Conservation (phyloP, 2,113 vertebrate genomes). For the Hystrix brachyura region DNA sequence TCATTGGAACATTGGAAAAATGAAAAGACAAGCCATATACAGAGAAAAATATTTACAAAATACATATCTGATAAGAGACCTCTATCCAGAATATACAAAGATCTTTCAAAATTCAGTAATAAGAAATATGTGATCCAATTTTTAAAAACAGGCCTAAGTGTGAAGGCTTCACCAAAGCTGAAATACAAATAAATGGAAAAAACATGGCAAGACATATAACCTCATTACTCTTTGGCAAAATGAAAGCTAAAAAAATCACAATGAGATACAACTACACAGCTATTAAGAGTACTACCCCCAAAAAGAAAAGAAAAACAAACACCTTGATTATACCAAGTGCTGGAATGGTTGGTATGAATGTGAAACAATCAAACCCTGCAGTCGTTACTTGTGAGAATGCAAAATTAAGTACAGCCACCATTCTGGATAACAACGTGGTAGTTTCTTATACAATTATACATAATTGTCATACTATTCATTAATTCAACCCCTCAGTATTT, state of each 20-base stretch:
- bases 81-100: not conserved
- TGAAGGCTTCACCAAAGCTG: not conserved
- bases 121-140: not conserved
- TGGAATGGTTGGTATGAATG: not conserved
- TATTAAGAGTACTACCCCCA: not conserved
- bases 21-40: not conserved
- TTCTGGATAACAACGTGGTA: not conserved
- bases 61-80: not conserved
- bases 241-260: not conserved
- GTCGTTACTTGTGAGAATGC: not conserved
- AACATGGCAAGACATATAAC: not conserved
- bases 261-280: not conserved
- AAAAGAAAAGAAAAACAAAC: not conserved
- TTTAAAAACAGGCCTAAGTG: not conserved
- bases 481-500: not conserved
- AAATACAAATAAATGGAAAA: not conserved
- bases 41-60: conserved; percentile 45
- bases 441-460: conserved; percentile 13
- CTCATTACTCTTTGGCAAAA: not conserved
- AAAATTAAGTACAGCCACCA: not conserved
- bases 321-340: not conserved
- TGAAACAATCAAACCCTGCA: not conserved
- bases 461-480: not conserved
- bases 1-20: conserved; percentile 39
- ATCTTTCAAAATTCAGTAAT: not conserved